Evolutionary conservation across 2,888 invertebrate species (phyloP).

Genomic region (Punctoribates punctum): DNA sequence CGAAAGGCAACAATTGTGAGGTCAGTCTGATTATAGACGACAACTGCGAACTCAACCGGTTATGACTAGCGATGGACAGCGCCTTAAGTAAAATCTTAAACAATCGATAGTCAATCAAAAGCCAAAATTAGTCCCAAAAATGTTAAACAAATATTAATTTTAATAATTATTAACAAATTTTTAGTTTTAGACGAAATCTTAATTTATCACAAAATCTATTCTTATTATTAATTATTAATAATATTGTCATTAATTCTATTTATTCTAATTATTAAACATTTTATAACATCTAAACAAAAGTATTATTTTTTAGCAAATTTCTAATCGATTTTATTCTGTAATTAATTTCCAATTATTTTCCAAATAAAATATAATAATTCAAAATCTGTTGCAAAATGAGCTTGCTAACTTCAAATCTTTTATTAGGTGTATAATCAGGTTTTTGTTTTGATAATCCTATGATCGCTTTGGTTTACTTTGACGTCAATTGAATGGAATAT

Average conservation of each 20-base stretch:
- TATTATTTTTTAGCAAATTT: conserved; percentile 1
- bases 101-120: background rate
- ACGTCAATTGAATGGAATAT: no score
- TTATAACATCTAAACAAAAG: background rate
- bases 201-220: background rate
- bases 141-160: background rate
- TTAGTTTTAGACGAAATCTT: background rate
- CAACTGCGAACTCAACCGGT: conserved; percentile 9
- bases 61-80: conserved; percentile 17
- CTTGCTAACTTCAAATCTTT: no score
- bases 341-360: no score
- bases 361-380: no score
- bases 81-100: background rate
- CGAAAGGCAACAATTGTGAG: background rate
- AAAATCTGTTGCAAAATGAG: no score
- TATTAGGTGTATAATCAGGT: no score
- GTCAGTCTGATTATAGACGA: conserved; percentile 10
- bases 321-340: no score
- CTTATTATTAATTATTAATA: background rate
- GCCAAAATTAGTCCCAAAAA: background rate
- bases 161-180: background rate
- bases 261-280: background rate
- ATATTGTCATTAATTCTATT: background rate
- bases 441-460: no score
- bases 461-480: no score